Conservation (phyloP, 2,888 invertebrate genomes). For the Ellobium chinense region DNA sequence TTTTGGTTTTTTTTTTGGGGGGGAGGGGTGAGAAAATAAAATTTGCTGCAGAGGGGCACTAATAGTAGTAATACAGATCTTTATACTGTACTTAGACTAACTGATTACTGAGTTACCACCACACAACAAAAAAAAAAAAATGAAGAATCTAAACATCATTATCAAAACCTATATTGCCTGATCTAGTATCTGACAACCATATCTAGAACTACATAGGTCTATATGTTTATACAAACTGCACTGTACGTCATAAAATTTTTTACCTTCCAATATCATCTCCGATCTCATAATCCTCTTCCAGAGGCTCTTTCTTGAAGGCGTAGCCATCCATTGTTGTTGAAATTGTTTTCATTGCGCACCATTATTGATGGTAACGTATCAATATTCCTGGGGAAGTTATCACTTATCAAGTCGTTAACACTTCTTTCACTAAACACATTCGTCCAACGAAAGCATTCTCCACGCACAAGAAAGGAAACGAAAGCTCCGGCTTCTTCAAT, state of each 20-base stretch:
- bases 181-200: neutral
- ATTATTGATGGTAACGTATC: conserved; percentile 7
- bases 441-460: neutral
- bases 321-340: conserved; percentile 52
- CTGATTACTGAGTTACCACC: neutral
- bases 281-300: conserved; percentile 66
- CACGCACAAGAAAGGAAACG: neutral
- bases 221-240: neutral
- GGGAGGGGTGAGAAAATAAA: neutral
- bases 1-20: neutral
- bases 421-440: neutral
- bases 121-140: neutral
- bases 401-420: neutral
- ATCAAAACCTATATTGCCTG: no score
- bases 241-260: conserved; percentile 13
- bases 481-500: neutral
- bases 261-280: conserved; percentile 71
- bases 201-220: neutral
- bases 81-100: no score
- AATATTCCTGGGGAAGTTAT: neutral
- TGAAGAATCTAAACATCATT: neutral
- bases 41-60: neutral
- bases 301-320: conserved; percentile 64
- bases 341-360: conserved; percentile 18
- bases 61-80: neutral